phyloP scores from a whole-genome alignment of 2,888 invertebrate genomes.

The Drosophila trichaetosa region DNA sequence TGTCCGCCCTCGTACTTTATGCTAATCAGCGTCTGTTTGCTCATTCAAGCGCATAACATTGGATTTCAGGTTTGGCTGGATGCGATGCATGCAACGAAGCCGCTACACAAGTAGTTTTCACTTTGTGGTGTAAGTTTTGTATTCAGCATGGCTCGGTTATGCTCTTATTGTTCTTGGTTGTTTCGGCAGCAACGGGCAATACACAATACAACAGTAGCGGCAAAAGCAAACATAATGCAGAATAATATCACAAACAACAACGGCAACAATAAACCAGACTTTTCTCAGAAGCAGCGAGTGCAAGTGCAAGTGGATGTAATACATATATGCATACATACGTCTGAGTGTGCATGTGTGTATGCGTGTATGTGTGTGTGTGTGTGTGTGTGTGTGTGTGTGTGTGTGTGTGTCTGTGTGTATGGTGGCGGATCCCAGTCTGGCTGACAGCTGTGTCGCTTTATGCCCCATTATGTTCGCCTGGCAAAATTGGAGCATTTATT shows the following conservation, averaged over 20 bases:
- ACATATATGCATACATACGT: background rate
- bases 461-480: constrained; percentile 83
- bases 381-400: constrained; percentile 3
- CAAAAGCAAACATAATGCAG: constrained; percentile 37
- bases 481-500: constrained; percentile 85
- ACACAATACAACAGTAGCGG: constrained; percentile 3
- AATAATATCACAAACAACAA: constrained; percentile 33
- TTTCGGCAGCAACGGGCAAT: constrained; percentile 14
- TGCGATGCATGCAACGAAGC: constrained; percentile 22
- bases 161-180: constrained; percentile 52
- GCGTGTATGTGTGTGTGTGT: constrained; percentile 8
- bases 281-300: constrained; percentile 51
- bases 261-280: constrained; percentile 58
- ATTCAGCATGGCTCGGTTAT: constrained; percentile 29
- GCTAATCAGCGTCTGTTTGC: constrained; percentile 33
- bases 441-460: constrained; percentile 49
- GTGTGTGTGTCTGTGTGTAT: constrained; percentile 1
- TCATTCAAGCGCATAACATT: constrained; percentile 33
- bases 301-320: constrained; percentile 52
- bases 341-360: constrained; percentile 9
- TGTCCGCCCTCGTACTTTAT: background rate
- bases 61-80: constrained; percentile 30
- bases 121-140: constrained; percentile 21
- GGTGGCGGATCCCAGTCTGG: constrained; percentile 35
- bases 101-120: constrained; percentile 37